phyloP scores from a whole-genome alignment of 2,888 invertebrate species.

The Saturnia japonica region DNA sequence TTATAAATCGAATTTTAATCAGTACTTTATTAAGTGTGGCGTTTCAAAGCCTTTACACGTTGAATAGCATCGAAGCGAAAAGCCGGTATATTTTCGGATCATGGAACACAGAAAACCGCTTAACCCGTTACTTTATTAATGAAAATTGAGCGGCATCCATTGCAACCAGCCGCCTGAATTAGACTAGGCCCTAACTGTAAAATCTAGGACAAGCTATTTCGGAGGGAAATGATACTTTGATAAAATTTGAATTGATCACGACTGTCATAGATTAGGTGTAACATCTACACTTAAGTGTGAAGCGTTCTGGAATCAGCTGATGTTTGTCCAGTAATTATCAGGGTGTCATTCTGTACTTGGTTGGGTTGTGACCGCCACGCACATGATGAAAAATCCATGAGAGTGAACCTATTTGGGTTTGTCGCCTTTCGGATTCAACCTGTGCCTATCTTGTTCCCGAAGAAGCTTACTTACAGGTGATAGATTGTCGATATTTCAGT shows the following conservation, averaged over 20 bases:
- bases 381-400: too few relatives aligned
- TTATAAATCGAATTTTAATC: conserved; percentile 25
- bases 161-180: conserved; percentile 64
- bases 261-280: too few relatives aligned
- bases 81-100: conserved; percentile 55
- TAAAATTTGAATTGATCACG: background rate
- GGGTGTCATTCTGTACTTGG: too few relatives aligned
- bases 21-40: conserved; percentile 23
- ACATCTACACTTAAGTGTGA: too few relatives aligned
- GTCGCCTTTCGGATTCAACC: too few relatives aligned
- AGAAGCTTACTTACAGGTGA: too few relatives aligned
- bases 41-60: conserved; percentile 25
- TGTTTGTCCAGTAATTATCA: too few relatives aligned
- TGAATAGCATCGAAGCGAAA: conserved; percentile 26
- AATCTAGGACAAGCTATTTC: conserved; percentile 73
- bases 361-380: too few relatives aligned
- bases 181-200: conserved; percentile 57
- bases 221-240: conserved; percentile 21
- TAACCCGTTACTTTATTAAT: conserved; percentile 76
- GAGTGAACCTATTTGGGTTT: too few relatives aligned
- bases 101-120: conserved; percentile 77
- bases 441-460: too few relatives aligned
- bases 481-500: too few relatives aligned
- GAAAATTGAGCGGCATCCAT: conserved; percentile 78
- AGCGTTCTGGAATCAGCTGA: too few relatives aligned